These are phyloP conservation scores for Rapana venosa DNA, from an alignment of 2,888 invertebrate genomes.

Conservation along the genomic window DNA sequence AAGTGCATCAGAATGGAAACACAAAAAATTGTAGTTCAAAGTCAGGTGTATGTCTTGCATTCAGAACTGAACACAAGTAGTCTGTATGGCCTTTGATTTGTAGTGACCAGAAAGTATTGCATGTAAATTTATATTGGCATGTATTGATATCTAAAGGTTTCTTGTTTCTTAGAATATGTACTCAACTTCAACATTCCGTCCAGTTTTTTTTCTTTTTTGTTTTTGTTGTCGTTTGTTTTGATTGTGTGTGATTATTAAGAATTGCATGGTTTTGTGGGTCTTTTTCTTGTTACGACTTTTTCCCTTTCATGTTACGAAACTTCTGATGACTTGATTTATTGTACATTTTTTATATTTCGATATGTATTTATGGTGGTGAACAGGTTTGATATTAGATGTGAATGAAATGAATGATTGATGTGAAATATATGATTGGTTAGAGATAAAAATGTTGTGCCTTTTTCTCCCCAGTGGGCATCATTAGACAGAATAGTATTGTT, in stretches of 20 bases:
- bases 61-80: too few relatives aligned
- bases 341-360: neutral
- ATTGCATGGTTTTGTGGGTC: neutral
- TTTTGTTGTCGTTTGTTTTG: neutral
- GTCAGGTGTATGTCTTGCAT: too few relatives aligned
- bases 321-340: neutral
- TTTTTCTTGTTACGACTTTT: neutral
- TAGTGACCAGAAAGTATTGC: neutral
- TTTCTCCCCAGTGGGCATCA: neutral
- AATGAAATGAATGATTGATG: neutral
- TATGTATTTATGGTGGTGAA: neutral
- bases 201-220: neutral
- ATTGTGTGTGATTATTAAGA: neutral
- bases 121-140: neutral
- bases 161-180: neutral
- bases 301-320: neutral
- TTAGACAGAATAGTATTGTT: neutral
- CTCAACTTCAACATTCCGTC: conserved; percentile 14
- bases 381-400: neutral
- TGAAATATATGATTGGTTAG: neutral
- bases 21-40: too few relatives aligned
- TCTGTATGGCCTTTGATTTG: too few relatives aligned
- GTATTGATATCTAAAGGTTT: neutral
- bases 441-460: neutral
- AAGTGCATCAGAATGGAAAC: too few relatives aligned